Evolutionary conservation across 2,113 vertebrate genomes (phyloP).

Genomic region (Amphiprion percula): DNA sequence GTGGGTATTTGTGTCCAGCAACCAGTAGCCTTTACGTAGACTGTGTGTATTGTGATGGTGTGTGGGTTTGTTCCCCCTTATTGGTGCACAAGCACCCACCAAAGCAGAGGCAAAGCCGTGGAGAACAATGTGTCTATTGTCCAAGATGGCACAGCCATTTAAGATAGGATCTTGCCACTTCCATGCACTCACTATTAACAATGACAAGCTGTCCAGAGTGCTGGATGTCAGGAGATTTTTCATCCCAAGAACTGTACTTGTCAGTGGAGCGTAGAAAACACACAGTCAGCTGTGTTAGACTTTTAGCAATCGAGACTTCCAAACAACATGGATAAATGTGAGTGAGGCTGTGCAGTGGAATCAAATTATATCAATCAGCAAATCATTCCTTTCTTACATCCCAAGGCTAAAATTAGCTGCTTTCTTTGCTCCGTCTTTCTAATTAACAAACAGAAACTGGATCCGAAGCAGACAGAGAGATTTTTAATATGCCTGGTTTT

Average conservation of each 20-base stretch:
- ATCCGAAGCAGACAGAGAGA: constrained; percentile 13
- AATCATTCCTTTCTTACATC: constrained; percentile 28
- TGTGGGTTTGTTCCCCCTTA: constrained; percentile 62
- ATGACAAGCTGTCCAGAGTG: constrained; percentile 65
- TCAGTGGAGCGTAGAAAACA: constrained; percentile 63
- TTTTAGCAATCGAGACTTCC: constrained; percentile 37
- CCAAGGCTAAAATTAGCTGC: constrained; percentile 18
- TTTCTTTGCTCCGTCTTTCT: not conserved
- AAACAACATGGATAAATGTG: constrained; percentile 45
- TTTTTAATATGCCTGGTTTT: constrained; percentile 26
- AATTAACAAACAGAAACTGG: constrained; percentile 18
- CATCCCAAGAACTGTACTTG: constrained; percentile 55
- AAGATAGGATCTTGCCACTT: constrained; percentile 72
- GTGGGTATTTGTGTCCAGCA: constrained; percentile 59
- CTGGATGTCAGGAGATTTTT: constrained; percentile 67
- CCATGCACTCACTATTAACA: constrained; percentile 69
- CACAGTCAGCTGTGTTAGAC: constrained; percentile 44
- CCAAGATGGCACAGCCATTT: constrained; percentile 73
- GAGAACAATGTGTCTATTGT: constrained; percentile 81
- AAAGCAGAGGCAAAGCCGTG: constrained; percentile 53
- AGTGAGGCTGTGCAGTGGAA: constrained; percentile 36
- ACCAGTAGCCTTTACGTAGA: constrained; percentile 62
- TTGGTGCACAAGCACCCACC: constrained; percentile 50
- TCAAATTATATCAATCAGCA: constrained; percentile 28
- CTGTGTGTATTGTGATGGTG: constrained; percentile 61